These are phyloP conservation scores for Lasioglossum malachurum DNA, from an alignment of 2,888 invertebrate species.

Conservation along the genomic window DNA sequence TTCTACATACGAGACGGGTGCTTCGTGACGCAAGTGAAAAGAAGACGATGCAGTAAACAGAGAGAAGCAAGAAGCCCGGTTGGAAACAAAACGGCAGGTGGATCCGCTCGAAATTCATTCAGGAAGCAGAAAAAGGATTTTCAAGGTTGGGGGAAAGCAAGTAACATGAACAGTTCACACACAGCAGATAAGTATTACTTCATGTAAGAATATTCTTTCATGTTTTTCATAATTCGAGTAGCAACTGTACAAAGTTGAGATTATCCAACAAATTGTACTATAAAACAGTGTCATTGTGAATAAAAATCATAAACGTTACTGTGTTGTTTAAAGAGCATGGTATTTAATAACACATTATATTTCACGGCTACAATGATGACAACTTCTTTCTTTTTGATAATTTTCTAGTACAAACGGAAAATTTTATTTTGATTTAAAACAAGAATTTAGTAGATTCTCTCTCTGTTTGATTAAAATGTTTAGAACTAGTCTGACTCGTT, in stretches of 20 bases:
- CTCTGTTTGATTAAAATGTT: too few species aligned
- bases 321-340: too few species aligned
- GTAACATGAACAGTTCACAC: not conserved
- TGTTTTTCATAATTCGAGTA: not conserved
- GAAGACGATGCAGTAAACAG: conserved; percentile 49
- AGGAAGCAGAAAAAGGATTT: conserved; percentile 54
- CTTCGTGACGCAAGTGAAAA: conserved; percentile 22
- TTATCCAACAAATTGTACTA: not conserved
- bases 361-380: too few species aligned
- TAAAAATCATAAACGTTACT: not conserved
- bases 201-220: not conserved
- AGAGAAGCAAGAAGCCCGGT: conserved; percentile 56
- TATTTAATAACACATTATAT: too few species aligned
- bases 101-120: conserved; percentile 79
- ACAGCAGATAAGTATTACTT: not conserved
- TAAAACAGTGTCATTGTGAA: not conserved
- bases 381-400: too few species aligned
- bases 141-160: conserved; percentile 50
- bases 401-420: too few species aligned
- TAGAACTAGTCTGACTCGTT: too few species aligned
- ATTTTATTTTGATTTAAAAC: too few species aligned
- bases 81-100: conserved; percentile 79
- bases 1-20: not conserved
- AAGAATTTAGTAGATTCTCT: too few species aligned
- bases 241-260: not conserved